phyloP scores from a whole-genome alignment of 2,888 invertebrate species.

The Tenthredo livida region DNA sequence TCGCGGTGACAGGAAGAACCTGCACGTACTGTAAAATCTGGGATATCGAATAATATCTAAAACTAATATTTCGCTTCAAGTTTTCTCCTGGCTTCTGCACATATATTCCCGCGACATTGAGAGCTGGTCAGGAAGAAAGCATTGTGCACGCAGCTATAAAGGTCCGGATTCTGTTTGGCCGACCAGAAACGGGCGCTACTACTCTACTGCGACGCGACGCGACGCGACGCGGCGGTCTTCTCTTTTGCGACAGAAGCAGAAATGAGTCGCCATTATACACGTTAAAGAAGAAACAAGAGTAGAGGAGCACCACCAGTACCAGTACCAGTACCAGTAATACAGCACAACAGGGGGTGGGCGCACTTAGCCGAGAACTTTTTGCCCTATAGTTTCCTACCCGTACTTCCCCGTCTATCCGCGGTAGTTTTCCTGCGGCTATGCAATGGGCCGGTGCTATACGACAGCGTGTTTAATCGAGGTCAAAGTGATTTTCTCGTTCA shows the following conservation, averaged over 20 bases:
- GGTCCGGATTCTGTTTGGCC: not conserved
- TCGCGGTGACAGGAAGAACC: not conserved
- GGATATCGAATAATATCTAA: not conserved
- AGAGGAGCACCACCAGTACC: not conserved
- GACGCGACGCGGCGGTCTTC: not conserved
- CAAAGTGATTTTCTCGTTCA: not conserved
- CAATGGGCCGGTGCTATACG: conserved; percentile 2
- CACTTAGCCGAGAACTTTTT: conserved; percentile 13
- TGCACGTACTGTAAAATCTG: not conserved
- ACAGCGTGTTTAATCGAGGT: conserved; percentile 43
- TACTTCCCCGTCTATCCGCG: not conserved
- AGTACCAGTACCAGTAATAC: not conserved
- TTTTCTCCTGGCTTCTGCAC: not conserved
- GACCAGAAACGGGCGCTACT: not conserved
- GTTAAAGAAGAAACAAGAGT: conserved; percentile 10
- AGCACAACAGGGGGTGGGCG: not conserved
- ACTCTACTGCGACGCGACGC: not conserved
- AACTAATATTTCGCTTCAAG: not conserved
- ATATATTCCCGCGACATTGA: not conserved
- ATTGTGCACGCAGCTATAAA: not conserved
- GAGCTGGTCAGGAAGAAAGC: not conserved
- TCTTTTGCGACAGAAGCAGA: not conserved
- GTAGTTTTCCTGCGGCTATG: conserved; percentile 11
- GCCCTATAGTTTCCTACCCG: not conserved
- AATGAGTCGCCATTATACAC: not conserved